Evolutionary conservation across 1,140 invertebrate species (phyloP), one percentile per base, ranked within the genome.

Genomic region (Helicorthomorpha holstii): DNA sequence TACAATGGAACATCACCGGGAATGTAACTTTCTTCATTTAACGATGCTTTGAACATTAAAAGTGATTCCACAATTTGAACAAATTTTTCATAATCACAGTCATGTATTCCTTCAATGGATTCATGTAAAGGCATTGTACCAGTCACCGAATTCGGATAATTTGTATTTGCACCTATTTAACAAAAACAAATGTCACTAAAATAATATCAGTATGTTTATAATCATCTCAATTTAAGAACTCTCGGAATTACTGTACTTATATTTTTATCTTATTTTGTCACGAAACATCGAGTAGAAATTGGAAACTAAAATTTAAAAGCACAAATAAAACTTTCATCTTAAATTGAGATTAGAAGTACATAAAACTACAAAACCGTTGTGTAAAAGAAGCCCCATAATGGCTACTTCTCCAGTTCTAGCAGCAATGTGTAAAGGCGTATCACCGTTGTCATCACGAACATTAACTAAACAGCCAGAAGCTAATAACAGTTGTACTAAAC

Each of bases 381-480:
- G 58, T 2, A 77, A 51, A 41, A 76, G 62, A 34, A 69, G 67
- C 56, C 66, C 61, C 10, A 73, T 64, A 53, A 77, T 65, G 4
- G 67, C 58, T 3, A 72, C 60, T 57, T 78, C 71, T 44, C 72
- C 69, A 48, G 67, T 70, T 4, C 69, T 67, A 50, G 75, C 75
- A 27, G 77, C 75, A n/a, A 74, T 60, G 62, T 79, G 75, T 3
- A 81, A 64, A 3, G 78, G 75, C 0, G 78, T 78, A 46, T 72
- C 66, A 12, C 75, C 76, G 50, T 69, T 65, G 2, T 59, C 55
- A 51, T 70, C 68, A 54, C 73, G 66, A 52, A 47, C 16, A 26
- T 52, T 52, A 10, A 25, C 66, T 61, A 62, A 77, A 70, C 1
- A 72, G 64, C 2, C 64, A 25, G 44, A 21, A 50, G 63, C 57